Base-by-base conservation (phyloP, 2,888 invertebrate genomes). In the Schizaphis graminum region DNA sequence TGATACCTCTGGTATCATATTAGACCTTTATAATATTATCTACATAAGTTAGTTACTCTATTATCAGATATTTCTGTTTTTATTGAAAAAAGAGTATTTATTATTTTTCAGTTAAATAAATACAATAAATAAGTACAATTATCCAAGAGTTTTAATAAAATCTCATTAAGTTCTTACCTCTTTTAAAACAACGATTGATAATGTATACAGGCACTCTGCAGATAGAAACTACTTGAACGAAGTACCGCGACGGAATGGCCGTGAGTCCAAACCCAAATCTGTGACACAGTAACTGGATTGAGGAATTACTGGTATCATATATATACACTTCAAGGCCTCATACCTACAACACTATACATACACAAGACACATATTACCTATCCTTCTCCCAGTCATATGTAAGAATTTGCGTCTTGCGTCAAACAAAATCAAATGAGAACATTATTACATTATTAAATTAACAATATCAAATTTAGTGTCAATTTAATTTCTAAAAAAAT, bases 241-340 rank as follows among this genome's bases (percentile, higher is more conserved):
- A 77, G 89, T 44, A 89, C 89, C n/a, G 92, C 77, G 41, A 56
- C 77, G 24, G 56, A 77, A 77, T 89, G 88, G 11, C 92, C 88
- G 67, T 77, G 92, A 53, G 88, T 44, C 13, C 28, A n/a, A 8
- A 49, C 88, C 56, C 13, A 56, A 67, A 77, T 53, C 92, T 53
- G 35, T 47, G 57, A n/a, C 92, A 61, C 41, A 67, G 11, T 77
- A 77, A 97, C 95, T 88, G 92, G 53, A 56, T 93, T 89, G 67
- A 77, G 53, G 53, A 44, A 89, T 87, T 53, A 67, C 47, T 16
- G 26, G 44, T 47, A 41, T 87, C 88, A 53, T 44, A 53, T 24
- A n/a, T 44, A 24, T 44, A 56, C n/a, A 53, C 88, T 21, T 56
- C 92, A 89, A 93, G 92, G 92, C 13, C 89, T 77, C 24, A 13